Base-by-base conservation (phyloP, 2,797 vertebrate genomes). In the Amazona ochrocephala region DNA sequence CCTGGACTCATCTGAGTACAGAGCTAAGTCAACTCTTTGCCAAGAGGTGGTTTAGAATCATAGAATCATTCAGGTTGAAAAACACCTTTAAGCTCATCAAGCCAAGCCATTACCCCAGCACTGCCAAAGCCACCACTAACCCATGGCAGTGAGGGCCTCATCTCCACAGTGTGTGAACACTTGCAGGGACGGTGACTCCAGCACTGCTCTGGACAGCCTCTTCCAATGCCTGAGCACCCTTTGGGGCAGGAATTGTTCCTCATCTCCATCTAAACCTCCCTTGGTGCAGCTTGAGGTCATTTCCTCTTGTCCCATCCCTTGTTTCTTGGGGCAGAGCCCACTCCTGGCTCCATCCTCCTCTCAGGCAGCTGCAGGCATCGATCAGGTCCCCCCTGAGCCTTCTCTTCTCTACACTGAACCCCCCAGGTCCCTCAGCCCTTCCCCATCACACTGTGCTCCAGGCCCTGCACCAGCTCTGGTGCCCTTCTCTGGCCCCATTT, bases 271-370 rank as follows among this genome's bases (percentile, higher is more conserved):
- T 39, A 41, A 93, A 47, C 9, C 10, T 89, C 17, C 7, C 3
- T 3, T 13, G 4, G 32, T 0, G 4, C 23, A 67, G 30, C 30
- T 30, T 44, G 5, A 44, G 61, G 5, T 4, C 0, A 0, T 22
- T 73, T 9, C 22, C 7, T 81, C 34, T 53, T 2, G 1, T 54
- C 44, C 11, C 30, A 9, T 39, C 3, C 4, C 20, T 50, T 10
- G 10, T 8, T 56, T 11, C 21, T 8, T 39, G 53, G 21, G 16
- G 4, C 24, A 8, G 0, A 2, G 2, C 5, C 5, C 0, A 5
- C 11, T 24, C 13, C 4, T 29, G 2, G 0, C 9, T 65, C 0
- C 6, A 2, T 0, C 0, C 6, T 44, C 42, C 20, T 45, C 9
- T 58, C 58, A 64, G 32, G 21, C 4, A 12, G 2, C 1, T 79